Conservation (phyloP, 2,888 invertebrate genomes). For the Cinara cedri region DNA sequence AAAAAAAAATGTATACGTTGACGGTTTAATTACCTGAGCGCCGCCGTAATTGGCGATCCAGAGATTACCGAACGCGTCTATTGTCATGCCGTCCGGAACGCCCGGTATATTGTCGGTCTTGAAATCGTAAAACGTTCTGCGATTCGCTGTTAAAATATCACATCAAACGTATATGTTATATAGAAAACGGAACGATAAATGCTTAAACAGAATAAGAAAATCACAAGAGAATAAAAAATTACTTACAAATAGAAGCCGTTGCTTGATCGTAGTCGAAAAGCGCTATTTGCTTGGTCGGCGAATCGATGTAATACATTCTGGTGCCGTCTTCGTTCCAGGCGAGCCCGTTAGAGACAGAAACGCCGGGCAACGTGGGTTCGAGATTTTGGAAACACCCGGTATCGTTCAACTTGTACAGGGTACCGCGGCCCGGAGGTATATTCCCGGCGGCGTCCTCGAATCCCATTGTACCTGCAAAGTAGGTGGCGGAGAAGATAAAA, state of each 20-base stretch:
- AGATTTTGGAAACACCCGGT: slow-evolving; percentile 54
- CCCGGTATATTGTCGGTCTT: slow-evolving; percentile 60
- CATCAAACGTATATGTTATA: not conserved
- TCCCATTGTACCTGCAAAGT: slow-evolving; percentile 70
- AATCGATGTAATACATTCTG: slow-evolving; percentile 80
- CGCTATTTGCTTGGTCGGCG: slow-evolving; percentile 70
- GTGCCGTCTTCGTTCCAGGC: slow-evolving; percentile 76
- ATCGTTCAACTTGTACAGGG: slow-evolving; percentile 68
- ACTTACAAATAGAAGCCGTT: slow-evolving; percentile 61
- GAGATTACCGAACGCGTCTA: slow-evolving; percentile 65
- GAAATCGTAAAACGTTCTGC: slow-evolving; percentile 61
- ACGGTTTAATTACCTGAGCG: slow-evolving; percentile 58
- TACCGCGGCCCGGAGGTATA: slow-evolving; percentile 67
- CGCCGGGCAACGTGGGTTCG: slow-evolving; percentile 62
- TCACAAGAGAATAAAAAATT: not conserved
- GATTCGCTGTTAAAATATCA: slow-evolving; percentile 60
- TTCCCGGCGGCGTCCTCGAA: slow-evolving; percentile 65
- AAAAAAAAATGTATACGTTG: too few relatives aligned
- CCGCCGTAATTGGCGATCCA: slow-evolving; percentile 61
- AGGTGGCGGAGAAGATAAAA: too few relatives aligned
- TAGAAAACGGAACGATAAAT: not conserved
- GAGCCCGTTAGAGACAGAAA: slow-evolving; percentile 79
- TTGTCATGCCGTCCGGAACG: slow-evolving; percentile 64
- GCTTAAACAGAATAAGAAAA: not conserved
- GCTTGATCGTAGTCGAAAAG: slow-evolving; percentile 74